Evolutionary conservation across 2,113 vertebrate genomes (phyloP), one percentile per base, ranked within the genome.

Genomic region (Oriolus oriolus): DNA sequence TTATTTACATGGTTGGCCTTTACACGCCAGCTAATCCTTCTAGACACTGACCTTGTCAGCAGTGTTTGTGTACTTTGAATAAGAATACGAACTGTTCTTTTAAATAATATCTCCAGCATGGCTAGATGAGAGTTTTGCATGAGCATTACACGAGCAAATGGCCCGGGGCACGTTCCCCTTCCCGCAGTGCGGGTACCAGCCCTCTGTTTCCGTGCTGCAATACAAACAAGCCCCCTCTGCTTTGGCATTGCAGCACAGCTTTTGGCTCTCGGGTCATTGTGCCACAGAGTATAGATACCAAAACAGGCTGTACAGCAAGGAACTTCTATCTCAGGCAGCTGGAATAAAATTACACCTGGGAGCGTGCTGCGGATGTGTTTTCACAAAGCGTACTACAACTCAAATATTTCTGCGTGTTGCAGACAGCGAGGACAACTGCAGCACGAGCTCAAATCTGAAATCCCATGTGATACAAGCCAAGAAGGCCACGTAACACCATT

Each of bases 1-100:
- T 94, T 80, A 73, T 96, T 96, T 95, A 77, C 3, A 4, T 59
- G 70, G 42, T 44, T 90, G 76, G 75, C 92, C 82, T 88, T 96
- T 92, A 94, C 88, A 75, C 39, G 79, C 59, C 64, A 66, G 75
- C 56, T 94, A 96, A 97, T 90, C 90, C 94, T 94, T 80, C 65
- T 18, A 70, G 81, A 83, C 75, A 41, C 84, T 85, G 94, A 94
- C 95, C 75, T 95, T 93, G 93, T 84, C 90, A 86, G 85, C 50
- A 70, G 59, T 78, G 75, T 88, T 90, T 94, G 79, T 90, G 79
- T 92, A 96, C 77, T 96, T 70, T 59, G 82, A 93, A 52, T 63
- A 77, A 92, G 85, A 90, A 91, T 47, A 85, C 2, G 2, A 87
- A 63, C 33, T 88, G 68, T 77, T 94, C 79, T 93, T 81, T 61